These are phyloP conservation scores for Spatula clypeata DNA, from an alignment of 2,797 vertebrate species.

Conservation along the genomic window DNA sequence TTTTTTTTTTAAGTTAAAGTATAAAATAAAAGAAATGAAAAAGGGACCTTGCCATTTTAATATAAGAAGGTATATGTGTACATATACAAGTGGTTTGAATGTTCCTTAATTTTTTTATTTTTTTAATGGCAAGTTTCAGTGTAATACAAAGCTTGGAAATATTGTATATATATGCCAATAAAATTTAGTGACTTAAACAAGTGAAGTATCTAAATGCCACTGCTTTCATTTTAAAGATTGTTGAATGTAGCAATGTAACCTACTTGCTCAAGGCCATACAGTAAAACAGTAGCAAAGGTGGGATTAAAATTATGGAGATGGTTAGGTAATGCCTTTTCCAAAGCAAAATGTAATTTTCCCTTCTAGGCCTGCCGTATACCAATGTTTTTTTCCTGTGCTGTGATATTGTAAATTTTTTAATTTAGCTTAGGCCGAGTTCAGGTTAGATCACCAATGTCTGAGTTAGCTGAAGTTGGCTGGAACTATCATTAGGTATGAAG, in stretches of 20 bases:
- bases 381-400: not conserved
- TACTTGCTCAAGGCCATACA: not conserved
- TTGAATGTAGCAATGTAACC: not conserved
- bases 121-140: not conserved
- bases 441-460: not conserved
- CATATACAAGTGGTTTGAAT: not conserved
- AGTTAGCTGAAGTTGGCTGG: not conserved
- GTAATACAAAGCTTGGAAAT: not conserved
- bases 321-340: not conserved
- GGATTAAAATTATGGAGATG: not conserved
- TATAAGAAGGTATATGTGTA: not conserved
- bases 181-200: not conserved
- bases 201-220: not conserved
- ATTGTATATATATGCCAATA: not conserved
- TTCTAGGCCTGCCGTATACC: not conserved
- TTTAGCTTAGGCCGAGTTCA: not conserved
- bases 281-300: not conserved
- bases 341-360: not conserved
- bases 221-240: not conserved
- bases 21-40: not conserved
- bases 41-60: not conserved
- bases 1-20: not conserved
- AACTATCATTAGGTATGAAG: not conserved
- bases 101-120: too few relatives aligned
- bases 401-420: not conserved